These are phyloP conservation scores for Pongo pygmaeus DNA, from an alignment of 2,113 vertebrate genomes.

Conservation along the genomic window DNA sequence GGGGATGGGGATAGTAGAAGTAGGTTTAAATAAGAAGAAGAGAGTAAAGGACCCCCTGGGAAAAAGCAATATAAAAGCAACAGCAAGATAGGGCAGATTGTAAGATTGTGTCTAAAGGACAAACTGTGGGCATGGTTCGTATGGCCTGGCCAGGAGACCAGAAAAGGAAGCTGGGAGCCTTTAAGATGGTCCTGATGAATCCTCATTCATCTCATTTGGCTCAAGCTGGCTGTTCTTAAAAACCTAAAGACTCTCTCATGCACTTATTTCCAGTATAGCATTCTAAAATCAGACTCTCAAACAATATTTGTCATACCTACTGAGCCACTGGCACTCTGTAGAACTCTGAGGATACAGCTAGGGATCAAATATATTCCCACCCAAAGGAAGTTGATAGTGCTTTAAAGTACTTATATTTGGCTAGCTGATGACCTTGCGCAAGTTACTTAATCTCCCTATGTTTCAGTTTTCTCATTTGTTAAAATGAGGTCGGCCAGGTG, in stretches of 20 bases:
- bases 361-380: background rate
- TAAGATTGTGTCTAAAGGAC: background rate
- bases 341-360: background rate
- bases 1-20: background rate
- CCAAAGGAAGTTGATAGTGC: background rate
- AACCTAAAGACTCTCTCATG: background rate
- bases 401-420: slow-evolving; percentile 31
- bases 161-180: background rate
- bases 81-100: background rate
- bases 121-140: background rate
- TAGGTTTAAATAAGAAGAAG: background rate
- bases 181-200: background rate
- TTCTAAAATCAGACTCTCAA: background rate
- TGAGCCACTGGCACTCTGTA: background rate
- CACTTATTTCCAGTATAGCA: background rate
- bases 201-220: background rate
- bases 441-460: background rate
- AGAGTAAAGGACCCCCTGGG: background rate
- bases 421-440: background rate
- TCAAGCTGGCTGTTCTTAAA: background rate
- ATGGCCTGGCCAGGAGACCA: background rate
- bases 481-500: background rate
- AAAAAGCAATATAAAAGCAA: background rate
- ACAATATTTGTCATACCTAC: background rate
- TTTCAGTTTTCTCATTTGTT: slow-evolving; percentile 19